Percentiles rank a stretch among this genome's conserved stretches.
These are phyloP conservation scores for Bothrops jararaca DNA, from an alignment of 2,113 vertebrate genomes.

Conservation along the genomic window DNA sequence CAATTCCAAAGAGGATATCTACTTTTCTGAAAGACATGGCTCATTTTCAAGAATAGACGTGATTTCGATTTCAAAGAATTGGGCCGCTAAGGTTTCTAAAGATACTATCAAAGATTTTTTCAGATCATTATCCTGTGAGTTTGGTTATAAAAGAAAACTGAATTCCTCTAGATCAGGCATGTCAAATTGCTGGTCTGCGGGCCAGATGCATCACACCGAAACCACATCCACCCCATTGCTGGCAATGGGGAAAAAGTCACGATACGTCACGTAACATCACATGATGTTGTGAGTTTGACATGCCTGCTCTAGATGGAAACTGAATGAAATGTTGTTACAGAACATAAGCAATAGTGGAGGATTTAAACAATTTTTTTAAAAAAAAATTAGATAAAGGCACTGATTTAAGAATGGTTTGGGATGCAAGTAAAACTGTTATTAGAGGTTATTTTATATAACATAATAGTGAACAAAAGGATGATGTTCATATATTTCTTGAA, in stretches of 20 bases:
- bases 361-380: not conserved
- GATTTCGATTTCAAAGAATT: not conserved
- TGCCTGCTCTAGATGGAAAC: not conserved
- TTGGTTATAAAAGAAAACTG: not conserved
- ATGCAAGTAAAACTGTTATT: not conserved
- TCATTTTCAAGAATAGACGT: not conserved
- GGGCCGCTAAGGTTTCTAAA: not conserved
- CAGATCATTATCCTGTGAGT: not conserved
- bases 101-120: not conserved
- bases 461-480: not conserved
- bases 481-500: not conserved
- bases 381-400: not conserved
- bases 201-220: too few relatives aligned
- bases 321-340: not conserved
- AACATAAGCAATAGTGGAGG: not conserved
- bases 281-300: too few relatives aligned
- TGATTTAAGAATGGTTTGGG: not conserved
- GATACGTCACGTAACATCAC: too few relatives aligned
- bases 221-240: too few relatives aligned
- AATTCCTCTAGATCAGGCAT: not conserved
- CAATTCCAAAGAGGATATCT: not conserved
- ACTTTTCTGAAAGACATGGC: not conserved
- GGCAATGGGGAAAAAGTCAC: too few relatives aligned
- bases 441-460: not conserved
- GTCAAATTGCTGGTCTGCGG: too few relatives aligned